Evolutionary conservation across 2,888 invertebrate species (phyloP), one percentile per base, ranked within the genome.

Genomic region (Geophilus truncorum): DNA sequence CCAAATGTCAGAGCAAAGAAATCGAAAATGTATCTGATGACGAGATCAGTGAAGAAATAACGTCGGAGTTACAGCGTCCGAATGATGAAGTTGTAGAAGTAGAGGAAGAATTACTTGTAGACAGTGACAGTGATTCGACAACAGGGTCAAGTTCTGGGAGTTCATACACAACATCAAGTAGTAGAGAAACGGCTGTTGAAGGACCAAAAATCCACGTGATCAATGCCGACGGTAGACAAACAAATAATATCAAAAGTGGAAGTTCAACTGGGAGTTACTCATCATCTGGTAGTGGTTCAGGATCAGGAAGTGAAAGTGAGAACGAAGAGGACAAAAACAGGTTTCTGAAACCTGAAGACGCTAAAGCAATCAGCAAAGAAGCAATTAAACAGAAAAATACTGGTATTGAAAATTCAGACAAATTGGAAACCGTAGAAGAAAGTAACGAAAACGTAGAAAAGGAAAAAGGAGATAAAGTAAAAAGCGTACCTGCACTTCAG

Each of bases 281-380:
- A 32, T 18, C 32, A 32, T 18, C 75, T 4, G 4, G 12, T 15
- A 36, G 36, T 10, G 12, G 23, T 36, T 36, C 77, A 34, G 30
- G 34, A 12, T 18, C 32, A 18, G 77, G 18, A 70, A 10, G 10
- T 9, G 76, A 76, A 34, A 76, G n/a, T 25, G 36, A n/a, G n/a
- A n/a, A 30, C n/a, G 51, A 78, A 0, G 51, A 36, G 32, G n/a
- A 45, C 12, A 78, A 45, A 2, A 23, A 0, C 10, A 40, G n/a
- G 28, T 78, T 40, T 23, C 28, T 78, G 28, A 78, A 36, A 28
- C 78, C 78, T 4, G 25, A 78, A 40, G 78, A 78, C 15, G 78
- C 78, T 21, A 0, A 28, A 45, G 23, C 21, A 25, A 78, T 36
- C 51, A n/a, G 0, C 18, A 1, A 77, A 12, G 21, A 18, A 15